Base-by-base conservation (phyloP, 2,888 invertebrate genomes). In the Eubasilissa splendida region DNA sequence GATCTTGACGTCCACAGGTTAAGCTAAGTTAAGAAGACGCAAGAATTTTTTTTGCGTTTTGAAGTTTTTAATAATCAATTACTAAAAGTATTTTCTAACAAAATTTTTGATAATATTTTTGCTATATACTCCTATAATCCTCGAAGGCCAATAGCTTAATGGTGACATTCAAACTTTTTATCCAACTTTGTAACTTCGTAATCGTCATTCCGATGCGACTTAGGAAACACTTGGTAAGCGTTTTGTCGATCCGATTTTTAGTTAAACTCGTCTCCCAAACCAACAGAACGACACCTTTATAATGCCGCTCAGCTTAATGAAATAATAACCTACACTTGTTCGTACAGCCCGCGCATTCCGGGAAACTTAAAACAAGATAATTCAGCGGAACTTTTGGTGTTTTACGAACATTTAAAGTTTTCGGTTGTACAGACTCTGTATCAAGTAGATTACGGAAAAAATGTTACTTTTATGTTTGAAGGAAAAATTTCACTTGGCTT, bases 261-360 rank as follows among this genome's bases (percentile, higher is more conserved):
- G 33, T 33, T 63, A 11, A 33, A 12, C 63, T 31, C 63, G 4
- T 33, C 63, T 12, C 33, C 42, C 10, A 33, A 33, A 33, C 63
- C 63, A 33, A 33, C 42, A 9, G 33, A 63, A 63, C 31, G 63
- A 33, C 42, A 12, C 63, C 42, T 63, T 33, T 42, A 42, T 31
- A 33, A 33, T 7, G 63, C 68, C 50, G 52, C 68, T n/a, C 0
- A n/a, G 0, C 42, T 50, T 68, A 68, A 68, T 68, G 68, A 50
- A 68, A 52, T 52, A 68, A 68, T 68, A 68, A 68, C n/a, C n/a
- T n/a, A 50, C 68, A 68, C 68, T 33, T 50, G 68, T 68, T 68
- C 7, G 14, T 50, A 7, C 63, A 12, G 31, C 12, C 7, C 63
- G 63, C 7, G 33, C 31, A 63, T 63, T 63, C 11, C 31, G 31